Base-by-base conservation (phyloP, 2,888 invertebrate genomes). In the Drosophila paranaensis region DNA sequence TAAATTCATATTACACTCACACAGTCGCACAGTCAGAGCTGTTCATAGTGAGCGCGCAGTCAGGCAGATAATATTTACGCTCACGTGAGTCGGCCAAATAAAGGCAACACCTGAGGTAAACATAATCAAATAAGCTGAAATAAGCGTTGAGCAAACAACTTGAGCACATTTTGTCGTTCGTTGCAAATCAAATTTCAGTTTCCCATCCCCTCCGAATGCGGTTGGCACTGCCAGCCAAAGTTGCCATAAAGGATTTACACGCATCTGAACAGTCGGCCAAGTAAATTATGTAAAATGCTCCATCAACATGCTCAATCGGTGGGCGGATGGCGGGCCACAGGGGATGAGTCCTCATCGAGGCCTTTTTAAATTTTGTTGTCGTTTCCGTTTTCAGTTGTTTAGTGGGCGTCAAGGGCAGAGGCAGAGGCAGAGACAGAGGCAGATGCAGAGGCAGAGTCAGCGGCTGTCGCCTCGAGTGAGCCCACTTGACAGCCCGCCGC, bases 181-280 rank as follows among this genome's bases (percentile, higher is more conserved):
- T n/a, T 64, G 70, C 61, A 87, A 89, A 84, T 84, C 82, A 84
- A 89, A 81, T 89, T 84, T 74, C 72, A 79, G 66, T 65, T 74
- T 33, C 25, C 33, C 50, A 48, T 25, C 33, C 55, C 58, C 4
- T 35, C 53, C 50, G 6, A 54, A 39, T 65, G 43, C 54, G 56
- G 42, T 64, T 70, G 54, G 51, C 71, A 63, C 51, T 64, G 69
- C 37, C 72, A 62, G 71, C 79, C 54, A 68, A 77, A 66, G 74
- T 80, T 80, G 78, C 81, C 88, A 85, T 88, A 88, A 85, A 86
- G 84, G 83, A 85, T 88, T 85, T 88, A 82, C 88, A 86, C 70
- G 78, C 87, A 73, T 82, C 86, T 76, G 73, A 84, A 88, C 88
- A 88, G 75, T 70, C 51, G 79, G 62, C 82, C 55, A 69, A 45